A percentile compares a stretch with the other conserved stretches of the same genome.
Conservation (phyloP, 2,113 vertebrate genomes). For the Hystrix brachyura region DNA sequence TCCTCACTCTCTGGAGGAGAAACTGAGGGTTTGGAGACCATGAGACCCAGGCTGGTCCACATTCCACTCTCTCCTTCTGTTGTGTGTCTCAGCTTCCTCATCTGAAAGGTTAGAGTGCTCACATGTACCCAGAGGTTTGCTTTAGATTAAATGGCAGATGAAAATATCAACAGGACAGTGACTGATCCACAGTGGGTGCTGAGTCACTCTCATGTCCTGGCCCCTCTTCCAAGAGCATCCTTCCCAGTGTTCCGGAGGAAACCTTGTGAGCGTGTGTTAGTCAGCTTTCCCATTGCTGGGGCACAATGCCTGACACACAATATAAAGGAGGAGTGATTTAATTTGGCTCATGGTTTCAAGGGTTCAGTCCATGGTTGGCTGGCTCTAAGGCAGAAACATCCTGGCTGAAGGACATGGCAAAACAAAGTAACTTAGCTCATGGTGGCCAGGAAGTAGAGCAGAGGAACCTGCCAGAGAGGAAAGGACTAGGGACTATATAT, state of each 20-base stretch:
- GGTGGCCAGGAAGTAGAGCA: not conserved
- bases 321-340: too few species aligned
- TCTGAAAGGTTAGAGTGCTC: not conserved
- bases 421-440: not conserved
- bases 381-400: not conserved
- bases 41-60: too few species aligned
- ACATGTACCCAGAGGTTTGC: not conserved
- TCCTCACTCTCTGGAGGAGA: not conserved
- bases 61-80: not conserved
- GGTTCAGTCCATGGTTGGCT: not conserved
- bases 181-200: not conserved
- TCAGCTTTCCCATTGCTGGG: not conserved
- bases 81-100: not conserved
- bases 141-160: not conserved
- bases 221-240: not conserved
- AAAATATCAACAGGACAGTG: not conserved
- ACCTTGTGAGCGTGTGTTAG: too few species aligned
- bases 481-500: not conserved
- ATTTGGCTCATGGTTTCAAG: not conserved
- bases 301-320: not conserved
- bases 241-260: too few species aligned
- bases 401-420: not conserved
- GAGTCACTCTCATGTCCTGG: not conserved
- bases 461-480: not conserved
- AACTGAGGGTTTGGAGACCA: too few species aligned